A percentile compares a stretch with the other conserved stretches of the same genome.
phyloP scores from a whole-genome alignment of 92 coral and sea anemone genomes.

The Anthopleura xanthogrammica region DNA sequence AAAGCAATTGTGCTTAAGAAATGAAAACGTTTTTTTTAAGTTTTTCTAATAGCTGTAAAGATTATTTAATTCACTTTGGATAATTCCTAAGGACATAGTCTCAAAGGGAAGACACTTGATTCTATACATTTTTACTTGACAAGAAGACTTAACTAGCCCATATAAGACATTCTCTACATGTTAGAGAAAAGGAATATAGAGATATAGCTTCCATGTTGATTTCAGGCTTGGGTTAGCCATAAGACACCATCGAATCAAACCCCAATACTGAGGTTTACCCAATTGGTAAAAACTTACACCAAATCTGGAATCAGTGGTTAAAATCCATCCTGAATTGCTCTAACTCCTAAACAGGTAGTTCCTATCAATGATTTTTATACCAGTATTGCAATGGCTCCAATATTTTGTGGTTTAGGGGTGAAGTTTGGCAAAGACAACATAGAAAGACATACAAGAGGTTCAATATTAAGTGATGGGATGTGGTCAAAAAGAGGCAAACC shows the following conservation, averaged over 20 bases:
- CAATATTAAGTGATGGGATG: constrained; percentile 53
- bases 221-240: constrained; percentile 25
- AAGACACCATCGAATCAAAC: constrained; percentile 25
- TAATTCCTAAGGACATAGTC: not conserved
- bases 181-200: constrained; percentile 3
- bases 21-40: not conserved
- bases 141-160: not conserved
- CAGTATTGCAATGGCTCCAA: constrained; percentile 24
- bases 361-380: constrained; percentile 36
- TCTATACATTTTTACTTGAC: not conserved
- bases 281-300: constrained; percentile 20
- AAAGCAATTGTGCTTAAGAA: not conserved
- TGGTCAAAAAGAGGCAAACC: constrained; percentile 62
- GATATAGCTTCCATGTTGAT: not conserved
- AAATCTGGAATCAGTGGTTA: constrained; percentile 40
- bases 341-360: constrained; percentile 16
- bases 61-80: not conserved
- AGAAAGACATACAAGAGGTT: constrained; percentile 52
- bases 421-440: constrained; percentile 51
- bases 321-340: constrained; percentile 13
- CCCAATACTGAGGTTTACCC: constrained; percentile 30
- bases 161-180: not conserved
- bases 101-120: constrained; percentile 1
- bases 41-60: not conserved
- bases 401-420: constrained; percentile 80